Evolutionary conservation across 2,797 vertebrate genomes (phyloP), one percentile per base, ranked within the genome.

Genomic region (Fundulus diaphanus): DNA sequence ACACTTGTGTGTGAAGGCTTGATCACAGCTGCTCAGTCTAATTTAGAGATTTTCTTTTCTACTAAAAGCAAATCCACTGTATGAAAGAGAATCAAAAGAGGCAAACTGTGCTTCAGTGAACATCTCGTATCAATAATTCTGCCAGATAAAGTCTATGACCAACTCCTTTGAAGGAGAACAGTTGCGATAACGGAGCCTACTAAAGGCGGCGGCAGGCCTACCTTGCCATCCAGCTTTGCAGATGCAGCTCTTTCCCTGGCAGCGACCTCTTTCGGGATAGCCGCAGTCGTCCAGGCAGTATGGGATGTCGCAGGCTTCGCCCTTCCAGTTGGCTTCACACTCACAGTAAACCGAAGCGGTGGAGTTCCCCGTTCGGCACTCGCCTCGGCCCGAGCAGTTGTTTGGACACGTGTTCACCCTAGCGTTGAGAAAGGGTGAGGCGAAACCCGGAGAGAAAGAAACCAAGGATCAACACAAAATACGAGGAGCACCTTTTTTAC

Each of bases 341-440:
- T 96, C 94, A 20, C 98, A 99, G 42, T 91, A 89, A 7, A 96
- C 95, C 0, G 87, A 74, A 0, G 78, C 74, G 7, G 90, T 95
- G 87, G 90, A 87, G 84, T 95, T 95, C 8, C 63, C 89, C 68
- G 88, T 83, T 0, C 57, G 94, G 85, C 98, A 99, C 81, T 96
- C 95, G 20, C 98, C 97, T 0, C 79, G 95, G 59, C 95, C 96
- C 0, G 98, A 98, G 92, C 98, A 99, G 93, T 98, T 96, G 87
- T 98, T 98, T 68, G 97, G 97, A 85, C 98, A 99, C 27, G 95
- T 92, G 40, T 97, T 96, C 90, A 98, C 93, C 87, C 97, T 99
- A 89, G 0, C 16, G 82, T 27, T 2, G 24, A 57, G 5, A 61
- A 56, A 54, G 5, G 0, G 49, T 29, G 80, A 61, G 49, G 80